Evolutionary conservation across 2,888 invertebrate genomes (phyloP), one percentile per base, ranked within the genome.

Genomic region (Yponomeuta evonymella): DNA sequence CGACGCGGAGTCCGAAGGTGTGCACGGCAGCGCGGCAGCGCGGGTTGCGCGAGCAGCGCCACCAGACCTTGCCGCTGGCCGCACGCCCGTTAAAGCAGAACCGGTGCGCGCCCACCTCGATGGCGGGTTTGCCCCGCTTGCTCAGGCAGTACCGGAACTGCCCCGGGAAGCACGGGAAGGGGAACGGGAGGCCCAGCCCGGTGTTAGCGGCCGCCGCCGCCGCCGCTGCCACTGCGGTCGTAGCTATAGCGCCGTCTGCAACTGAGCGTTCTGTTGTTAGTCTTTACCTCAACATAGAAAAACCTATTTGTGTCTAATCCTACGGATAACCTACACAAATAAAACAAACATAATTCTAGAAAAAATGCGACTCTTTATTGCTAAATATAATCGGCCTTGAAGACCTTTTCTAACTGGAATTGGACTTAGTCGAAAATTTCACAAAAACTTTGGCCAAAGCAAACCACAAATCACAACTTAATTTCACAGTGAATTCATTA

Each of bases 61-160:
- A 92, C 92, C 92, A 91, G 51, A 92, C 91, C 78, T 92, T 92
- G 72, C 91, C 92, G 74, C 91, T 90, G 43, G 91, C 92, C 6
- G 92, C 91, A 67, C 91, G 88, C 6, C 91, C 92, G 77, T 92
- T 91, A 79, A 90, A 91, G 77, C 91, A 92, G 76, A 92, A 92
- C 74, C 92, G 83, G 78, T 92, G 92, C 48, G 92, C 90, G 69
- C 91, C 92, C 72, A 92, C 89, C 76, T 92, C 91, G 72, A 92
- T 92, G 48, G 92, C 91, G 51, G 90, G 90, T 78, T 91, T 91
- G 48, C 92, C 92, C 2, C 92, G 84, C 77, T 92, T 91, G 78
- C 91, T 92, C 76, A 92, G 81, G 74, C 92, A 92, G 81, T 92
- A 92, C 3, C 91, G 89, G 75, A 92, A 92, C 79, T 91, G 91